phyloP scores from a whole-genome alignment of 2,888 invertebrate genomes.

The Orthosia incerta region DNA sequence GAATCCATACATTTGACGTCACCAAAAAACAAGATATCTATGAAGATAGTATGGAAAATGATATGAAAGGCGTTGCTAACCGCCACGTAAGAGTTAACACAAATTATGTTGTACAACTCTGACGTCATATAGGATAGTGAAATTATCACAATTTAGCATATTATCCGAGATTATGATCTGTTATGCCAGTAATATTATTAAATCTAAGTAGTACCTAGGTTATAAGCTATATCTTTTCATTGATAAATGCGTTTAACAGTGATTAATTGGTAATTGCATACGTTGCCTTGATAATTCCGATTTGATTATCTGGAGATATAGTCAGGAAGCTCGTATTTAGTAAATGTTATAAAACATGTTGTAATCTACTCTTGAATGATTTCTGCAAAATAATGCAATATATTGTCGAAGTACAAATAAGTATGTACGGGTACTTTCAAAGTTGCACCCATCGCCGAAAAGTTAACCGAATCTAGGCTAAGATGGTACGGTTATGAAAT shows the following conservation, averaged over 20 bases:
- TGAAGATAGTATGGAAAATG: slow-evolving; percentile 26
- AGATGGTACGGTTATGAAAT: too few relatives aligned
- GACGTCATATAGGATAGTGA: slow-evolving; percentile 26
- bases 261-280: slow-evolving; percentile 26
- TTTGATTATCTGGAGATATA: slow-evolving; percentile 42
- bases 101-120: slow-evolving; percentile 14
- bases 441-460: too few relatives aligned
- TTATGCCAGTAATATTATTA: slow-evolving; percentile 16
- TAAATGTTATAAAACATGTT: slow-evolving; percentile 17
- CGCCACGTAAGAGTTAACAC: slow-evolving; percentile 16
- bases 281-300: slow-evolving; percentile 27
- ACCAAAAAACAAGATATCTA: slow-evolving; percentile 29
- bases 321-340: slow-evolving; percentile 15
- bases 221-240: slow-evolving; percentile 22
- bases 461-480: too few relatives aligned
- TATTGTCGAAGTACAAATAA: neutral
- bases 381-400: neutral
- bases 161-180: slow-evolving; percentile 39
- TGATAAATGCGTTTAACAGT: slow-evolving; percentile 23
- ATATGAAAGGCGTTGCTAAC: slow-evolving; percentile 41
- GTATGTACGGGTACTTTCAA: too few relatives aligned
- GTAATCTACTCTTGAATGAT: slow-evolving; percentile 16
- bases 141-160: slow-evolving; percentile 37
- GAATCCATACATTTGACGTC: slow-evolving; percentile 19
- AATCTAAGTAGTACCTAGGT: slow-evolving; percentile 18